Conservation (phyloP, 2,113 vertebrate genomes). For the Brachyistius frenatus region DNA sequence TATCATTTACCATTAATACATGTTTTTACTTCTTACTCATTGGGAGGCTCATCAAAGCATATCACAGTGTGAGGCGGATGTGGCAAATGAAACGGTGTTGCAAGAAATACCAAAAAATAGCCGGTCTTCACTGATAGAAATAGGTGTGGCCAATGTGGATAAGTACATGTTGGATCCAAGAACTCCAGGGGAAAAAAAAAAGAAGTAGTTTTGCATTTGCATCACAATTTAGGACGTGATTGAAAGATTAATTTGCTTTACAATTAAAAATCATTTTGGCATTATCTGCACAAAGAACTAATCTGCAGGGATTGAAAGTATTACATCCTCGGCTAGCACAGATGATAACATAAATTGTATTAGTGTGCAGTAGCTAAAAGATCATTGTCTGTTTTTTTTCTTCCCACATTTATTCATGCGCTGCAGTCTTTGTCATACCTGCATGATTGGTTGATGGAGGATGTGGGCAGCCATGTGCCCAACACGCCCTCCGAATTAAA, state of each 20-base stretch:
- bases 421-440: too few relatives aligned
- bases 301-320: neutral
- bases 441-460: too few relatives aligned
- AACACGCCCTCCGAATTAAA: neutral
- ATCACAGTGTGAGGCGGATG: neutral
- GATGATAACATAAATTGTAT: neutral
- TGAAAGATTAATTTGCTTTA: neutral
- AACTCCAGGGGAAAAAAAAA: neutral
- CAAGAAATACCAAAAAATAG: neutral
- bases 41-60: neutral
- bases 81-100: neutral
- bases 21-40: slow-evolving; percentile 4
- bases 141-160: neutral
- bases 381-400: too few relatives aligned
- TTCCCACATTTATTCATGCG: too few relatives aligned
- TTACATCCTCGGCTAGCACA: neutral
- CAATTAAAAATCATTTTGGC: neutral
- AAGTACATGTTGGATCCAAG: neutral
- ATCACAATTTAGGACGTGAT: too few relatives aligned
- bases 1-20: neutral
- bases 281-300: neutral
- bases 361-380: neutral
- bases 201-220: too few relatives aligned
- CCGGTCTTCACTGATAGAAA: neutral
- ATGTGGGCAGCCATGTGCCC: too few relatives aligned